Evolutionary conservation across 2,888 invertebrate genomes (phyloP).

Genomic region (Dryocosmus kuriphilus): DNA sequence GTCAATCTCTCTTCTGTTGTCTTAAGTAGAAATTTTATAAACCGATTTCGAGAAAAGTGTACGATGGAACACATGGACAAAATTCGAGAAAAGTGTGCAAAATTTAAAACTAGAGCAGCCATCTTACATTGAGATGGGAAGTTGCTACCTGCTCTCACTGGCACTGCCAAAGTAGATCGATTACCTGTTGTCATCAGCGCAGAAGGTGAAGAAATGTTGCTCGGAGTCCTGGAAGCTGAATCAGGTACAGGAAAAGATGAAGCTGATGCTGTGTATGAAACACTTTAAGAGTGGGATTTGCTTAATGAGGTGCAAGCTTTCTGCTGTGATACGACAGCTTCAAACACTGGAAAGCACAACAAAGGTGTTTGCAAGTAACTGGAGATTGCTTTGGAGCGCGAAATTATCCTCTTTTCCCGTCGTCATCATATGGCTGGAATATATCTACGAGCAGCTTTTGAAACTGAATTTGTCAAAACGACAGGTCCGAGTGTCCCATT

Average conservation of each 20-base stretch:
- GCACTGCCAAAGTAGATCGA: constrained; percentile 48
- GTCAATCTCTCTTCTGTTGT: too few relatives aligned
- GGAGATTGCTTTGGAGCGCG: constrained; percentile 58
- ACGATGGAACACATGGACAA: too few relatives aligned
- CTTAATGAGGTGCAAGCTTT: constrained; percentile 55
- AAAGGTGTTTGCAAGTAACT: constrained; percentile 53
- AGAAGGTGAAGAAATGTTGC: constrained; percentile 57
- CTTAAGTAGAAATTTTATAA: too few relatives aligned
- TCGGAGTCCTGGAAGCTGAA: constrained; percentile 56
- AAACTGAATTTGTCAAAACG: constrained; percentile 50
- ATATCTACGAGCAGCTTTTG: constrained; percentile 58
- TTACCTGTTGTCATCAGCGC: constrained; percentile 58
- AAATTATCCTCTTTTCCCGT: constrained; percentile 58
- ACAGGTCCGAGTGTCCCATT: constrained; percentile 56
- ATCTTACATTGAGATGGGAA: too few relatives aligned
- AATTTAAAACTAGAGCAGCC: too few relatives aligned
- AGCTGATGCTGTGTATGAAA: too few relatives aligned
- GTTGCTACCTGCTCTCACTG: constrained; percentile 4
- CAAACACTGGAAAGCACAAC: constrained; percentile 60
- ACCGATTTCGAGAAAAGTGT: too few relatives aligned
- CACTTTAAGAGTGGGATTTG: constrained; percentile 47
- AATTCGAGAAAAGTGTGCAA: too few relatives aligned
- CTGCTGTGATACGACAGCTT: constrained; percentile 64
- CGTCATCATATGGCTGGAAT: constrained; percentile 63
- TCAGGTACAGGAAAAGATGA: constrained; percentile 46